Conservation (phyloP, 2,888 invertebrate genomes). For the Hedya salicella region DNA sequence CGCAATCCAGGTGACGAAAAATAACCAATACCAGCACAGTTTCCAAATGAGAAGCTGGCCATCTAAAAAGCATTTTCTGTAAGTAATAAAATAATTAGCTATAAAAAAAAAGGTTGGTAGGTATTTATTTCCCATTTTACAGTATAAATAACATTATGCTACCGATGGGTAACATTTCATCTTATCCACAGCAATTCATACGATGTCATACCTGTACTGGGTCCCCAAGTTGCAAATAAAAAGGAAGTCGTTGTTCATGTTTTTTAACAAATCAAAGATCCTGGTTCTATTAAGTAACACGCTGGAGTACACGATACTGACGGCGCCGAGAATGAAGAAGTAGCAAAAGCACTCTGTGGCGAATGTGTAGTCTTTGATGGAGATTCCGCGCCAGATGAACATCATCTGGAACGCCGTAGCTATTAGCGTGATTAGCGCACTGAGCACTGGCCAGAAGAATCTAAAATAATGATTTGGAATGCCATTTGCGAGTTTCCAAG, state of each 20-base stretch:
- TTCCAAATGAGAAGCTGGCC: slow-evolving; percentile 68
- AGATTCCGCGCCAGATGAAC: slow-evolving; percentile 55
- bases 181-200: too few relatives aligned
- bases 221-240: slow-evolving; percentile 57
- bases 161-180: too few relatives aligned
- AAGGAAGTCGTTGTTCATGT: slow-evolving; percentile 63
- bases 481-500: too few relatives aligned
- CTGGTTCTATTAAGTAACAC: slow-evolving; percentile 52
- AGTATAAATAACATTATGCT: too few relatives aligned
- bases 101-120: too few relatives aligned
- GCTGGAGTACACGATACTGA: slow-evolving; percentile 56
- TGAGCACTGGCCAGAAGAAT: slow-evolving; percentile 58
- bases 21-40: slow-evolving; percentile 59
- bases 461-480: slow-evolving; percentile 52
- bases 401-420: slow-evolving; percentile 53
- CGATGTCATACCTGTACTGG: slow-evolving; percentile 65
- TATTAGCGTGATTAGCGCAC: slow-evolving; percentile 48
- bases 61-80: slow-evolving; percentile 61
- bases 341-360: slow-evolving; percentile 70
- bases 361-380: slow-evolving; percentile 56
- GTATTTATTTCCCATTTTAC: too few relatives aligned
- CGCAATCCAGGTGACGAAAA: slow-evolving; percentile 48
- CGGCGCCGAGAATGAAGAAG: slow-evolving; percentile 55
- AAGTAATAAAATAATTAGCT: slow-evolving; percentile 43
- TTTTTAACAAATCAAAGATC: slow-evolving; percentile 54